phyloP scores from a whole-genome alignment of 2,888 invertebrate genomes.

The Heteromurus nitidus region DNA sequence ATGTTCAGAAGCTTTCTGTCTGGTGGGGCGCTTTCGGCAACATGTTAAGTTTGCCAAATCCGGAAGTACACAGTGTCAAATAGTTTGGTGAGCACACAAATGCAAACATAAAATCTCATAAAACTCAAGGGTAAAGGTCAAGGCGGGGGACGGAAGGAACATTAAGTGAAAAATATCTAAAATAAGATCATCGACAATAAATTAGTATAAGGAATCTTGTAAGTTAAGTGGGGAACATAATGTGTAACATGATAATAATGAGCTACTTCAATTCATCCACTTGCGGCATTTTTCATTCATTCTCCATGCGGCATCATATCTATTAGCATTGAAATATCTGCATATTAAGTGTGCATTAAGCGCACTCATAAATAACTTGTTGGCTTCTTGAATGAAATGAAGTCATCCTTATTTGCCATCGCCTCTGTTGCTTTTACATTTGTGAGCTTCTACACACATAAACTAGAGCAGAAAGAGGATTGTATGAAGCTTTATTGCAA shows the following conservation, averaged over 20 bases:
- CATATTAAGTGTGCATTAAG: constrained; percentile 8
- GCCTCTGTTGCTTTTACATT: too few relatives aligned
- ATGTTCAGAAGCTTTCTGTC: too few relatives aligned
- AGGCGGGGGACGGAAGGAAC: constrained; percentile 19
- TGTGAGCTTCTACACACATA: too few relatives aligned
- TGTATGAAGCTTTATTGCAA: too few relatives aligned
- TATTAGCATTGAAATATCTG: constrained; percentile 40
- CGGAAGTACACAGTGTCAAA: constrained; percentile 43
- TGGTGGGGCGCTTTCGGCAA: too few relatives aligned
- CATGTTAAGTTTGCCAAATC: too few relatives aligned
- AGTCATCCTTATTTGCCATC: not conserved
- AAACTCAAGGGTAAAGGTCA: constrained; percentile 33
- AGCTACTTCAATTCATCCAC: not conserved
- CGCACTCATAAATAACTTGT: constrained; percentile 33
- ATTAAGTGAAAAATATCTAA: not conserved
- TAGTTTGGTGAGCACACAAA: too few relatives aligned
- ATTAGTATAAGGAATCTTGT: not conserved
- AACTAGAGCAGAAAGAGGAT: too few relatives aligned
- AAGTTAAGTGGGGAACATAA: not conserved
- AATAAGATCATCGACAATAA: not conserved
- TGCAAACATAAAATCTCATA: too few relatives aligned
- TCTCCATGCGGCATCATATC: too few relatives aligned
- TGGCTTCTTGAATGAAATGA: constrained; percentile 8
- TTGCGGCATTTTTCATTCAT: not conserved
- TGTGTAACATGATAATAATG: constrained; percentile 33